Conservation (phyloP, 1,140 invertebrate species). For the Hylyphantes graminicola region DNA sequence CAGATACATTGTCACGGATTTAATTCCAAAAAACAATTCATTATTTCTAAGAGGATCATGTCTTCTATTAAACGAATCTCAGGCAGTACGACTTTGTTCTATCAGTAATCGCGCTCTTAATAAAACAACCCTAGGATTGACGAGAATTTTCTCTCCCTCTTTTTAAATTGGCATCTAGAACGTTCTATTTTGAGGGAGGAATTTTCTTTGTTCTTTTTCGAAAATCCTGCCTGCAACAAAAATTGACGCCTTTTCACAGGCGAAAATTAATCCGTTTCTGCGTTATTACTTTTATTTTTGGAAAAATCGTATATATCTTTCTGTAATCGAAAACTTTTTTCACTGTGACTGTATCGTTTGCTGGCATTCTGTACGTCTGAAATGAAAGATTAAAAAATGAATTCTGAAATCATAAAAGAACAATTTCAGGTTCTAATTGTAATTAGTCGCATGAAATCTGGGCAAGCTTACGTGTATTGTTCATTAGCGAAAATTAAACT, state of each 20-base stretch:
- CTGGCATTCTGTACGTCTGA: background rate
- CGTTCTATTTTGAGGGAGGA: background rate
- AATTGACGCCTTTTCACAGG: background rate
- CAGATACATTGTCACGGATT: background rate
- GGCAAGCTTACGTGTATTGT: background rate
- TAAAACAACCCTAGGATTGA: background rate
- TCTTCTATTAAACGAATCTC: background rate
- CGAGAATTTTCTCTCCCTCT: background rate
- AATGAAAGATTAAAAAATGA: background rate
- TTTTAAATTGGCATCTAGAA: background rate
- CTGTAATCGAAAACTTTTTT: background rate
- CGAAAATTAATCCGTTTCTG: background rate
- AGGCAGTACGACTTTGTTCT: background rate
- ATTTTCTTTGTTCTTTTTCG: constrained; percentile 3
- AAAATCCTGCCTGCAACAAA: background rate
- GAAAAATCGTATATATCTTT: background rate
- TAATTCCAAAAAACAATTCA: constrained; percentile 1
- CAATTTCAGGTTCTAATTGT: background rate
- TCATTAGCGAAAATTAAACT: background rate
- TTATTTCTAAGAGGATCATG: background rate
- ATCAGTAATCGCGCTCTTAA: background rate
- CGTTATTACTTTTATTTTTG: background rate
- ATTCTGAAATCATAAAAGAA: background rate
- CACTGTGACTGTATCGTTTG: background rate
- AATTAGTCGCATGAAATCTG: constrained; percentile 2